Percentiles rank a stretch among this genome's conserved stretches.
These are phyloP conservation scores for Miltochrista miniata DNA, from an alignment of 2,888 invertebrate species.

Conservation along the genomic window DNA sequence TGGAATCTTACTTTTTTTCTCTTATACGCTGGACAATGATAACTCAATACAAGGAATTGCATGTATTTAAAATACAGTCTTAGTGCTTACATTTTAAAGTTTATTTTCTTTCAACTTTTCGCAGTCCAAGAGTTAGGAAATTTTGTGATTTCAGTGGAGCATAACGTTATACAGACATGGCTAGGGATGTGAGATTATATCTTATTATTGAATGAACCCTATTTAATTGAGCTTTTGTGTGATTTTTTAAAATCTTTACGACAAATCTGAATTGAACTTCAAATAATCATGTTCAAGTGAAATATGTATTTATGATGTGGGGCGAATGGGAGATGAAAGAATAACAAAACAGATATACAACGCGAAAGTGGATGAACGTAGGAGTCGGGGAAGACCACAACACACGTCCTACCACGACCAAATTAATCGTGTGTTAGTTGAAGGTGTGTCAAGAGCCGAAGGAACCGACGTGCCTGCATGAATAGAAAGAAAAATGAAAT, in stretches of 20 bases:
- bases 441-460: too few species aligned
- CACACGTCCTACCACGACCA: too few species aligned
- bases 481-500: too few species aligned
- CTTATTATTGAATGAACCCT: constrained; percentile 19
- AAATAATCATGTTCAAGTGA: not conserved
- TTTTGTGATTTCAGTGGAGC: constrained; percentile 46
- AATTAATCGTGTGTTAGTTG: too few species aligned
- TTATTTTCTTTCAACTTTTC: constrained; percentile 23
- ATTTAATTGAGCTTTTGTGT: constrained; percentile 16
- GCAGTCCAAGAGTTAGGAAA: constrained; percentile 30
- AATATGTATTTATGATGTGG: not conserved
- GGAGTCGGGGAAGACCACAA: too few species aligned
- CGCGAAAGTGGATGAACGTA: too few species aligned
- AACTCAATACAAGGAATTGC: constrained; percentile 57
- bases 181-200: constrained; percentile 47
- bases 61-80: constrained; percentile 35
- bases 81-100: constrained; percentile 22
- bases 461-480: too few species aligned
- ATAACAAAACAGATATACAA: too few species aligned
- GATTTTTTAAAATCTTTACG: not conserved
- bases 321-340: too few species aligned
- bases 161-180: constrained; percentile 25
- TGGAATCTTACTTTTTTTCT: constrained; percentile 76
- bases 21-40: constrained; percentile 71
- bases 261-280: not conserved